Base-by-base conservation (phyloP, 1,140 invertebrate genomes). In the Dendrolimus kikuchii region DNA sequence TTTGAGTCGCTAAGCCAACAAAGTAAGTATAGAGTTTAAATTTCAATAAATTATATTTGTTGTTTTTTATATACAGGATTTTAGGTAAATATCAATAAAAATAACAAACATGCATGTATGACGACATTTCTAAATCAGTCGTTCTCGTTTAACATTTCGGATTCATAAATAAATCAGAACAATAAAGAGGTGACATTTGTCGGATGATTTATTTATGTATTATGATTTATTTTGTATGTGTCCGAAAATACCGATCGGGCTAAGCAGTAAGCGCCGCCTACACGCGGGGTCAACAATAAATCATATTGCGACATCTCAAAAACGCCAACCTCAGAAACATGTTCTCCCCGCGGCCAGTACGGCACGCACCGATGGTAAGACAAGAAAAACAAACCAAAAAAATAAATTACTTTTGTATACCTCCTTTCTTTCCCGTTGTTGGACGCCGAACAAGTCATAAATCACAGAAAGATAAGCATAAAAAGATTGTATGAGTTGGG, bases 331-430 rank as follows among this genome's bases (percentile, higher is more conserved):
- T 77, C 77, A 80, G 80, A 82, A 84, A 84, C 80, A 81, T 80
- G 79, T 79, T 81, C 71, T 77, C 73, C 57, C 72, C 66, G 61
- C 62, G 75, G 67, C 76, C 77, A 78, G 77, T 81, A 80, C 81
- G 62, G 65, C 68, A 83, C 77, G 80, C 77, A 80, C 78, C 75
- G 74, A 75, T 64, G 75, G 62, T 73, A 80, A 80, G 78, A 81
- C 77, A 77, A 84, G 80, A 81, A 81, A 81, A 85, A 83, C 74
- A 85, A 85, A 82, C 73, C 69, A 70, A 85, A 84, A 84, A 82
- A 85, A 86, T 81, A 83, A 83, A 86, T 86, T 83, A 86, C 83
- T 81, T 82, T 86, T 85, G 83, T 85, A 83, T 83, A 82, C 78
- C 78, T 86, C 72, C 80, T 83, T 86, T 85, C 81, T 84, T 87